These are phyloP conservation scores for Herpailurus yagouaroundi DNA, from an alignment of 2,113 vertebrate genomes.

Conservation along the genomic window DNA sequence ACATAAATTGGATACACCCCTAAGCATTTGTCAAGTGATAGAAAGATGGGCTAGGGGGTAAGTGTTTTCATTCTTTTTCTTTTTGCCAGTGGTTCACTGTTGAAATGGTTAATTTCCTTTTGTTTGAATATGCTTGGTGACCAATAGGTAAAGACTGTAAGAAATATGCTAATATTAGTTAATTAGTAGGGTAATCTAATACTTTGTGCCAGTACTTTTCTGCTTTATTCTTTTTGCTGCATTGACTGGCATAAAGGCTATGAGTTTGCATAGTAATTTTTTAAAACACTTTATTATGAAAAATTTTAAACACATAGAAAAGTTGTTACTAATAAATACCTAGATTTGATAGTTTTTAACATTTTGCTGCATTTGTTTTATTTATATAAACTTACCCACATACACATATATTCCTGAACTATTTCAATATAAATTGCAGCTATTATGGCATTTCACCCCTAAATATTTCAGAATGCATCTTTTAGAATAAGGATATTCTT, in stretches of 20 bases:
- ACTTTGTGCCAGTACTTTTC: not conserved
- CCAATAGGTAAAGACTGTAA: slow-evolving; percentile 9
- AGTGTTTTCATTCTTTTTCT: slow-evolving; percentile 24
- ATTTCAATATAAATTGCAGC: slow-evolving; percentile 34
- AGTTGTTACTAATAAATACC: not conserved
- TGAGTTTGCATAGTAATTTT: slow-evolving; percentile 39
- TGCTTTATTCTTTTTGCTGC: not conserved
- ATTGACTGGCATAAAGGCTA: not conserved
- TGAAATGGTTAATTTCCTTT: slow-evolving; percentile 47
- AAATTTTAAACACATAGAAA: too few relatives aligned
- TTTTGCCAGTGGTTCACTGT: slow-evolving; percentile 6
- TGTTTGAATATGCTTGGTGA: slow-evolving; percentile 36
- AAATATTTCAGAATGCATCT: slow-evolving; percentile 25
- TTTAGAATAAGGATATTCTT: slow-evolving; percentile 18
- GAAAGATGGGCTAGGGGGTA: not conserved
- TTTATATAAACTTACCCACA: not conserved
- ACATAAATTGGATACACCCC: not conserved
- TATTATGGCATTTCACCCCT: not conserved
- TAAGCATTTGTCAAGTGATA: slow-evolving; percentile 32
- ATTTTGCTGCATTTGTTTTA: slow-evolving; percentile 46
- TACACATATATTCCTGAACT: slow-evolving; percentile 1
- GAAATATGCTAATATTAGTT: slow-evolving; percentile 8
- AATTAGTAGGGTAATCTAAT: slow-evolving; percentile 11
- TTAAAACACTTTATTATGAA: slow-evolving; percentile 6
- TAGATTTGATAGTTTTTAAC: slow-evolving; percentile 34